Base-by-base conservation (phyloP, 2,888 invertebrate species). In the Agriopis leucophaearia region DNA sequence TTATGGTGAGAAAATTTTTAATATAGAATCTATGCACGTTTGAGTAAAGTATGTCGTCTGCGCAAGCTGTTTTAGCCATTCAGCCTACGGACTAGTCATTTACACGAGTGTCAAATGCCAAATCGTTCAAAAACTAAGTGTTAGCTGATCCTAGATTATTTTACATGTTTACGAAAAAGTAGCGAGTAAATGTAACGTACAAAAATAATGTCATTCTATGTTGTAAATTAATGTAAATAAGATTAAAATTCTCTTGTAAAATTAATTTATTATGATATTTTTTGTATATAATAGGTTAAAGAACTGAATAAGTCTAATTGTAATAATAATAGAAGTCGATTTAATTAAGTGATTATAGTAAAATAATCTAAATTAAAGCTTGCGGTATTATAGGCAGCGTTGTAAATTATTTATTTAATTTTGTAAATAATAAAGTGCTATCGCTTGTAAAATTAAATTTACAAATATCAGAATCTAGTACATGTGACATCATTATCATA, bases 171-270 rank as follows among this genome's bases (percentile, higher is more conserved):
- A 73, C 61, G 68, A 76, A 75, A 62, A 70, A 42, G 66, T 72
- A 74, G 73, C 55, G 69, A 66, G 71, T 71, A 70, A 88, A 84
- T 87, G 82, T 90, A 90, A 89, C 93, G 93, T 93, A 93, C 93
- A 93, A 93, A 89, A 84, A 81, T 87, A 83, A 83, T 86, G 87
- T 90, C 87, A 91, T 87, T 88, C 84, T 82, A 87, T 86, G 75
- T 81, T 92, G 91, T 92, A 92, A 84, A 87, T 79, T 82, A 59
- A 75, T 92, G 92, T 93, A 92, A 77, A 93, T 92, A 92, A 82
- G 78, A 84, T 86, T 88, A 69, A 77, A 85, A 83, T 83, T 83
- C 79, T 82, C 82, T 77, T 86, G 85, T 91, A 90, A 85, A 90
- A 90, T 87, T 89, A 84, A 80, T 87, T 72, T 84, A 86, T 38